These are phyloP conservation scores for Serilophus lunatus DNA, from an alignment of 2,113 vertebrate genomes.

Conservation along the genomic window DNA sequence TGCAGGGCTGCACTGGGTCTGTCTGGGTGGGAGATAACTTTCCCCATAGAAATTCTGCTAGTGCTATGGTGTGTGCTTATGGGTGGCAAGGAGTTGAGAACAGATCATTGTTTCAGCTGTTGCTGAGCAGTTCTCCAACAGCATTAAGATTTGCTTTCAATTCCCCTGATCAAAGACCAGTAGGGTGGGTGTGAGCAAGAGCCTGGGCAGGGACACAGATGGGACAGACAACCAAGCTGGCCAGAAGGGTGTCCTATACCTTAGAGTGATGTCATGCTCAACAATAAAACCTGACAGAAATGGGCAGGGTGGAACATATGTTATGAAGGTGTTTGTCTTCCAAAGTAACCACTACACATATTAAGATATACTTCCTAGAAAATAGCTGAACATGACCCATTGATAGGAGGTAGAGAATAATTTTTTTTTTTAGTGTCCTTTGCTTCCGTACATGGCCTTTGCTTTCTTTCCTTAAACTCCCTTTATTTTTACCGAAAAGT, in stretches of 20 bases:
- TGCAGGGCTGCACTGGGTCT: neutral
- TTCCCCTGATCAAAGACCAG: neutral
- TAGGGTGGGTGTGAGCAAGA: neutral
- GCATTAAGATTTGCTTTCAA: neutral
- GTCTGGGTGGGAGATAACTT: neutral
- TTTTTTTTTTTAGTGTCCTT: neutral
- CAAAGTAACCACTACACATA: neutral
- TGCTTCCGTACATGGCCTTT: fast-evolving
- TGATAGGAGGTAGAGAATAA: neutral
- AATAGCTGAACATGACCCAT: neutral
- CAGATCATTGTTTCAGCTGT: neutral
- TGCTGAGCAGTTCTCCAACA: neutral
- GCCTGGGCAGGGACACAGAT: neutral
- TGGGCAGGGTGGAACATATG: fast-evolving
- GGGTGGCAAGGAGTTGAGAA: neutral
- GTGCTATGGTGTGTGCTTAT: neutral
- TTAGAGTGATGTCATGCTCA: fast-evolving
- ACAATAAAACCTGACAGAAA: neutral
- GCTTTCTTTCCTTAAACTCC: neutral
- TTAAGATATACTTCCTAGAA: neutral
- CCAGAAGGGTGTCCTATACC: neutral
- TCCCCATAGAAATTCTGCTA: neutral
- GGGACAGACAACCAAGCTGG: neutral
- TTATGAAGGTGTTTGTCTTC: neutral
- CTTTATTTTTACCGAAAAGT: neutral